Evolutionary conservation across 2,113 vertebrate species (phyloP).

Genomic region (Perognathus longimembris): DNA sequence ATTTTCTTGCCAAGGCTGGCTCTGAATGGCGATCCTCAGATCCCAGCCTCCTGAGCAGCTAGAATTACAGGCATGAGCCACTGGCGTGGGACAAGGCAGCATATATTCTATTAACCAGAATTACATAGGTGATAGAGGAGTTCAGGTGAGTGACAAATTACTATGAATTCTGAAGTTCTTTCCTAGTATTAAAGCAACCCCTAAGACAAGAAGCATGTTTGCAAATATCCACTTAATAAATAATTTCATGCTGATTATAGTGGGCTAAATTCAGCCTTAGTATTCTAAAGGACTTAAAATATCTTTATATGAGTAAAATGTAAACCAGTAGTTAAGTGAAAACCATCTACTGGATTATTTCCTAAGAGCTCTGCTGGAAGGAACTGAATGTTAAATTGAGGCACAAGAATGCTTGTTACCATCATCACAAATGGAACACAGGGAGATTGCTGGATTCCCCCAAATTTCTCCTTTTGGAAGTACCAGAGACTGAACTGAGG

Average conservation of each 20-base stretch:
- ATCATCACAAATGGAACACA: not conserved
- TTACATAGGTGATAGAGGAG: not conserved
- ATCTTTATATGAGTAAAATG: not conserved
- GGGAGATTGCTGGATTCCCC: not conserved
- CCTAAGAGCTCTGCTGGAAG: not conserved
- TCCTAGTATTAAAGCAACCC: not conserved
- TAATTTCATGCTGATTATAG: not conserved
- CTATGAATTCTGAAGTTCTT: conserved; percentile 45
- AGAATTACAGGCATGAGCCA: too few relatives aligned
- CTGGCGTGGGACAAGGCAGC: too few relatives aligned
- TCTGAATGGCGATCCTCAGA: too few relatives aligned
- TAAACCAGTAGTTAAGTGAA: not conserved
- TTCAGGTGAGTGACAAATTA: not conserved
- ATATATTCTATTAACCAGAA: not conserved
- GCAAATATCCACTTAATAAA: conserved; percentile 8
- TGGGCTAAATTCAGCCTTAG: not conserved
- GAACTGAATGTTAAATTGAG: not conserved
- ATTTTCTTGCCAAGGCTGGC: too few relatives aligned
- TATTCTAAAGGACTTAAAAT: not conserved
- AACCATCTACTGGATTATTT: not conserved
- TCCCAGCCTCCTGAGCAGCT: too few relatives aligned
- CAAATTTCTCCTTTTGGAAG: too few relatives aligned
- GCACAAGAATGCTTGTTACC: not conserved
- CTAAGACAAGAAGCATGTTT: not conserved
- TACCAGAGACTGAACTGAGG: too few relatives aligned